Conservation (phyloP, 2,888 invertebrate genomes). For the Ernsta delagoae region DNA sequence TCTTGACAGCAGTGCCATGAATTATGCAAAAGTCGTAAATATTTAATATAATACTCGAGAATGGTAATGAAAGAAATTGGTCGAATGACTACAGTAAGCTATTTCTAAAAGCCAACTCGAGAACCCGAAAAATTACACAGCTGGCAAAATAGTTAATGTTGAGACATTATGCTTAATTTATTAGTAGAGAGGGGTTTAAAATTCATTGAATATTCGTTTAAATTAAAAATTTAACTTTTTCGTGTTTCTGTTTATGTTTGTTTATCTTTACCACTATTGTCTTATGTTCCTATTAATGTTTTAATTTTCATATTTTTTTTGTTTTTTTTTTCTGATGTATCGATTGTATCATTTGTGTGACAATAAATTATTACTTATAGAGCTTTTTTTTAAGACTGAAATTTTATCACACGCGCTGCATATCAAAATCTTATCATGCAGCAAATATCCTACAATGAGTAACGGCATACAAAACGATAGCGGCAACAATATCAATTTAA, state of each 20-base stretch:
- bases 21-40: slow-evolving; percentile 30
- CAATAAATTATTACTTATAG: background rate
- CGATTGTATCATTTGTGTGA: no score
- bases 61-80: slow-evolving; percentile 8
- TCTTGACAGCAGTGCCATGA: slow-evolving; percentile 32
- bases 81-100: slow-evolving; percentile 10
- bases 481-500: slow-evolving; percentile 45
- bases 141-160: background rate
- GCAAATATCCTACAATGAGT: background rate
- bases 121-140: slow-evolving; percentile 10
- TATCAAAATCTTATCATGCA: background rate
- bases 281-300: no score
- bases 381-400: background rate
- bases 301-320: no score
- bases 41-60: slow-evolving; percentile 29
- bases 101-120: slow-evolving; percentile 13
- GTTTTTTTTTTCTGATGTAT: no score
- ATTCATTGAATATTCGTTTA: background rate
- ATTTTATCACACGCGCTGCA: background rate
- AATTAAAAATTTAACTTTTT: no score
- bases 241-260: no score
- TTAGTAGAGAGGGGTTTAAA: background rate
- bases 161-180: slow-evolving; percentile 6
- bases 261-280: no score
- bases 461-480: slow-evolving; percentile 7